A percentile compares a stretch with the other conserved stretches of the same genome.
Evolutionary conservation across 2,797 vertebrate genomes (phyloP).

Genomic region (Poecilia wingei): DNA sequence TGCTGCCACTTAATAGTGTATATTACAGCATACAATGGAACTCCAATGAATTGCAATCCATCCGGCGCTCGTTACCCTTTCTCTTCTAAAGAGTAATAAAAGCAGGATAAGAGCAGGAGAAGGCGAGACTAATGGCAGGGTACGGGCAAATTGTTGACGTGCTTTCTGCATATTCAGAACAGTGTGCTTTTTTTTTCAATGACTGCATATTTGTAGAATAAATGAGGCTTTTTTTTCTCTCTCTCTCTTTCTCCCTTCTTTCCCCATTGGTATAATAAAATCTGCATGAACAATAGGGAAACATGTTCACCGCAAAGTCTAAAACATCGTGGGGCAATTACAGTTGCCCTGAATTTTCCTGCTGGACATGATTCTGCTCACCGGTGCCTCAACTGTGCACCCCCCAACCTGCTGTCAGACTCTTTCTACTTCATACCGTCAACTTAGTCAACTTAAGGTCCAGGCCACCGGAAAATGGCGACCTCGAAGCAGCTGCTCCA

Average conservation of each 20-base stretch:
- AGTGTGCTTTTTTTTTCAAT: constrained; percentile 63
- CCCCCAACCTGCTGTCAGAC: constrained; percentile 31
- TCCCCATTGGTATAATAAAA: constrained; percentile 53
- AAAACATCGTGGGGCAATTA: constrained; percentile 64
- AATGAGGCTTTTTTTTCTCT: constrained; percentile 43
- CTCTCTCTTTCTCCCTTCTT: neutral
- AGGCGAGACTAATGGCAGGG: constrained; percentile 80
- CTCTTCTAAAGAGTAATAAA: constrained; percentile 72
- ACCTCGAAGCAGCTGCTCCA: constrained; percentile 36
- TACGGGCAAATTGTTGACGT: constrained; percentile 76
- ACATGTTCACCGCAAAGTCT: constrained; percentile 51
- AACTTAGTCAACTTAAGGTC: constrained; percentile 56
- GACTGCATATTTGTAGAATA: constrained; percentile 65
- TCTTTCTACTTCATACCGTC: constrained; percentile 40
- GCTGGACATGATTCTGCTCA: constrained; percentile 57
- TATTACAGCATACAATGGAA: constrained; percentile 83
- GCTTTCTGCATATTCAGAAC: constrained; percentile 71
- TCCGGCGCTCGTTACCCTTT: constrained; percentile 61
- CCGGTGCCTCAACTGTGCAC: constrained; percentile 33
- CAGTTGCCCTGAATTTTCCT: constrained; percentile 48
- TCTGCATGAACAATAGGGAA: constrained; percentile 67
- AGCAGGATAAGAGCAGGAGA: constrained; percentile 77
- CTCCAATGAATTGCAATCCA: constrained; percentile 78
- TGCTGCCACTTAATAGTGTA: constrained; percentile 84
- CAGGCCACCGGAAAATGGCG: constrained; percentile 28